Evolutionary conservation across 1,140 invertebrate genomes (phyloP).

Genomic region (Heliothis virescens): DNA sequence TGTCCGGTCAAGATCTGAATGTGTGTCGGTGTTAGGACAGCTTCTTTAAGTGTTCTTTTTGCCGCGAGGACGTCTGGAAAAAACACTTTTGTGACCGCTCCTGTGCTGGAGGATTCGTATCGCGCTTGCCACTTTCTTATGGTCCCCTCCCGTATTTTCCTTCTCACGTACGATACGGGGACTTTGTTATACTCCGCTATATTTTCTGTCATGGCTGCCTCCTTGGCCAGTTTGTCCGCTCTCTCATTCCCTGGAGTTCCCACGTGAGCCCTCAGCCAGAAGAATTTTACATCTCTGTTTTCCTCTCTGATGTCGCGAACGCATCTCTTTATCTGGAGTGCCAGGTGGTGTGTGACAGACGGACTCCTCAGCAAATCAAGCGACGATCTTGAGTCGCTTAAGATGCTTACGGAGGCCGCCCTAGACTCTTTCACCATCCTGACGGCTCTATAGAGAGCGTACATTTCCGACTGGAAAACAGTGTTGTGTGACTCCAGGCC

Average conservation of each 20-base stretch:
- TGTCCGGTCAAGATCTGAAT: no score
- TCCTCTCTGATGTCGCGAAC: conserved; percentile 23
- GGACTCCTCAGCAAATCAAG: conserved; percentile 48
- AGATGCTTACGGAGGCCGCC: conserved; percentile 9
- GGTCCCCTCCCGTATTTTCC: conserved; percentile 38
- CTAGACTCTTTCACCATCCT: conserved; percentile 5
- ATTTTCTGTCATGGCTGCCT: conserved; percentile 42
- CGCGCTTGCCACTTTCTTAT: conserved; percentile 35
- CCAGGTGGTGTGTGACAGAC: conserved; percentile 32
- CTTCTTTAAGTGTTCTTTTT: no score
- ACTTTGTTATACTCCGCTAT: conserved; percentile 26
- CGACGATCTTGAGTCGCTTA: conserved; percentile 58
- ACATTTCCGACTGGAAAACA: conserved; percentile 61
- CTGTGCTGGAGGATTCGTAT: not conserved
- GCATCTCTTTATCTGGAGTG: conserved; percentile 9
- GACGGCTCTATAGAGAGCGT: conserved; percentile 46
- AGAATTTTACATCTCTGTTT: conserved; percentile 36
- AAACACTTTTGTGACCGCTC: conserved; percentile 30
- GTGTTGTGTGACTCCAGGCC: conserved; percentile 52
- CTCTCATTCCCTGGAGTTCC: conserved; percentile 56
- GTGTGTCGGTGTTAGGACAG: no score
- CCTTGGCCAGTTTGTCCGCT: conserved; percentile 57
- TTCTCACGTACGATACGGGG: conserved; percentile 51
- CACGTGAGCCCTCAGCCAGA: conserved; percentile 57
- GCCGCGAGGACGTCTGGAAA: conserved; percentile 4